Conservation (phyloP, 2,113 vertebrate genomes). For the Trogon melanurus region DNA sequence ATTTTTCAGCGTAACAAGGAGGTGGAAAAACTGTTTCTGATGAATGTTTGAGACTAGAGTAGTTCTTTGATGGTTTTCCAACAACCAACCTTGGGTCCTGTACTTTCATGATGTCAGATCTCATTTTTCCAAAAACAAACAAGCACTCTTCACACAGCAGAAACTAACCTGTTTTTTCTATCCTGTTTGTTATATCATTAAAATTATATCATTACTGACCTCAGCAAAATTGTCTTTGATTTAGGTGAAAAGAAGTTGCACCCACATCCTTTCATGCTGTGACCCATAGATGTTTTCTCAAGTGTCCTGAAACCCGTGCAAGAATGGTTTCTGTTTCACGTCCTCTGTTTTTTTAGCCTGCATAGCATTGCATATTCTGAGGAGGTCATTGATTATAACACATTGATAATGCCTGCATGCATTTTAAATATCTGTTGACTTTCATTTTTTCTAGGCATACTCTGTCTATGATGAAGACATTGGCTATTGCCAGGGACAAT, state of each 20-base stretch:
- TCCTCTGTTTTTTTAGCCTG: not conserved
- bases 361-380: not conserved
- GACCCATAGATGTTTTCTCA: not conserved
- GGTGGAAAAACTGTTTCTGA: not conserved
- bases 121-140: not conserved
- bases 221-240: not conserved
- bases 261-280: not conserved
- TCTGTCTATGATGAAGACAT: slow-evolving; percentile 98
- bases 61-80: not conserved
- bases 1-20: not conserved
- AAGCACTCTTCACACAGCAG: not conserved
- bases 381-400: not conserved
- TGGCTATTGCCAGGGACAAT: slow-evolving; percentile 98
- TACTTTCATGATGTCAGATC: not conserved
- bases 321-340: not conserved
- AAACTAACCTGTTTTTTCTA: not conserved
- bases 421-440: not conserved
- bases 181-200: rapidly evolving
- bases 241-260: not conserved
- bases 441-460: slow-evolving; percentile 84
- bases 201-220: not conserved
- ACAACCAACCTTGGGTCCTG: not conserved
- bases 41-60: not conserved
- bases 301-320: not conserved
- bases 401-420: not conserved